Percentiles rank a stretch among this genome's conserved stretches.
phyloP scores from a whole-genome alignment of 2,797 vertebrate genomes.

The Squalus acanthias region DNA sequence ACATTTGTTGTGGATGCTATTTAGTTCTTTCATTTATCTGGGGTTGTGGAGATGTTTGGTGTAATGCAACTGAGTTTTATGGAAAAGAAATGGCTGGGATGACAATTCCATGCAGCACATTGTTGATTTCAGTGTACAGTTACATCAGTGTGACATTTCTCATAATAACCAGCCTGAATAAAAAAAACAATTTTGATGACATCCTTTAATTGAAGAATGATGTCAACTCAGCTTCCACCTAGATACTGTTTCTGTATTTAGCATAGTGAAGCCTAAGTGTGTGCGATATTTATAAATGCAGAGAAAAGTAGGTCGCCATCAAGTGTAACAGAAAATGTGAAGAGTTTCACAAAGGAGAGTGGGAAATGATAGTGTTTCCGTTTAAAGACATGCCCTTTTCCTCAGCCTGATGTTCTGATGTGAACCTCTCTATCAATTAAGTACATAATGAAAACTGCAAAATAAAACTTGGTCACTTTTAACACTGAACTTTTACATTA shows the following conservation, averaged over 20 bases:
- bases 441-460: not conserved
- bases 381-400: not conserved
- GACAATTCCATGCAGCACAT: not conserved
- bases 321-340: not conserved
- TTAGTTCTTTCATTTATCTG: not conserved
- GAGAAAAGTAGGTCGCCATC: not conserved
- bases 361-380: not conserved
- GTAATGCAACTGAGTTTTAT: not conserved
- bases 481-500: not conserved
- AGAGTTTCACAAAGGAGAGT: not conserved
- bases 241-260: slow-evolving; percentile 31
- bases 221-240: slow-evolving; percentile 17
- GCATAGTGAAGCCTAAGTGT: not conserved
- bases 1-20: not conserved
- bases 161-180: slow-evolving; percentile 5
- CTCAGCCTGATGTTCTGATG: not conserved
- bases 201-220: slow-evolving; percentile 7
- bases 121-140: not conserved
- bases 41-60: not conserved
- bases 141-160: slow-evolving; percentile 28
- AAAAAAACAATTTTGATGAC: not conserved
- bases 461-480: not conserved
- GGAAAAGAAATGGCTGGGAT: not conserved
- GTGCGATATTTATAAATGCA: not conserved
- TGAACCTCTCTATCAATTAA: not conserved